Evolutionary conservation across 2,888 invertebrate genomes (phyloP).

Genomic region (Trilocha varians): DNA sequence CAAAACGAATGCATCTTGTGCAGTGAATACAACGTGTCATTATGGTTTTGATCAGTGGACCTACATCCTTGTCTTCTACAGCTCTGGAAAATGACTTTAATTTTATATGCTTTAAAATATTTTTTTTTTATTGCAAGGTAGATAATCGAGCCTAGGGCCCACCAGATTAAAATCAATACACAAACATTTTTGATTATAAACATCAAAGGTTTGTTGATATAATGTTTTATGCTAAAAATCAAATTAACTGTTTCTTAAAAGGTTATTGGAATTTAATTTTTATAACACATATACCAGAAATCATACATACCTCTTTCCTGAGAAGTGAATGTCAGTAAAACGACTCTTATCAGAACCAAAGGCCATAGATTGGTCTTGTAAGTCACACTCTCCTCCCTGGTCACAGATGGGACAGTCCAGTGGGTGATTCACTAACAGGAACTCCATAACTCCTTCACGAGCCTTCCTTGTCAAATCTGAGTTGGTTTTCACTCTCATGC

Average conservation of each 20-base stretch:
- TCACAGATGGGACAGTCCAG: constrained; percentile 99
- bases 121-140: no score
- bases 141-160: no score
- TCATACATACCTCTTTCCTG: constrained; percentile 85
- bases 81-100: no score
- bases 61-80: constrained; percentile 99
- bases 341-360: constrained; percentile 96
- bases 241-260: no score
- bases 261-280: no score
- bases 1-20: constrained; percentile 97
- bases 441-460: constrained; percentile 95
- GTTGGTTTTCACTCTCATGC: constrained; percentile 98
- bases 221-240: no score
- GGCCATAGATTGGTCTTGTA: constrained; percentile 99
- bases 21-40: constrained; percentile 99
- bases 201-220: no score
- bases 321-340: constrained; percentile 92
- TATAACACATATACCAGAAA: no score
- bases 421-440: constrained; percentile 97
- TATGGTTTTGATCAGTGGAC: constrained; percentile 97
- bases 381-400: constrained; percentile 94
- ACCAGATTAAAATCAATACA: no score
- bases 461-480: constrained; percentile 90
- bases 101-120: no score
- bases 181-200: no score